Evolutionary conservation across 2,888 invertebrate species (phyloP).

Genomic region (Plebejus argus): DNA sequence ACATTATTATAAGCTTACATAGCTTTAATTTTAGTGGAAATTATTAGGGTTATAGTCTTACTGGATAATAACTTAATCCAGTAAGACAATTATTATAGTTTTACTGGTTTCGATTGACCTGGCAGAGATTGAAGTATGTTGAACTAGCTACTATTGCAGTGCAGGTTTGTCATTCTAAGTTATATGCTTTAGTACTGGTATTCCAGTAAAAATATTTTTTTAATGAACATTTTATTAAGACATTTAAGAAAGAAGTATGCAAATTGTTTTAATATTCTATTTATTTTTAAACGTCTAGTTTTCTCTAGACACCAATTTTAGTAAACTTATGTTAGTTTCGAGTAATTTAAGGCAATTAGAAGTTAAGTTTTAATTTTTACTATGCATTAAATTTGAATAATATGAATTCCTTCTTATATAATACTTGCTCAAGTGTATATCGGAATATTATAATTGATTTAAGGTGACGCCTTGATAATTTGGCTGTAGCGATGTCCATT

Average conservation of each 20-base stretch:
- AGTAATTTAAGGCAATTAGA: neutral
- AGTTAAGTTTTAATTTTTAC: slow-evolving; percentile 6
- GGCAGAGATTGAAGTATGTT: too few relatives aligned
- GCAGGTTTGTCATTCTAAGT: too few relatives aligned
- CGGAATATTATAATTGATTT: neutral
- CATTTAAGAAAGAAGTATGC: neutral
- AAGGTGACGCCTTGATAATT: too few relatives aligned
- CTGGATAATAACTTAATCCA: too few relatives aligned
- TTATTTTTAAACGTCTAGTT: neutral
- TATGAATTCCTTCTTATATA: neutral
- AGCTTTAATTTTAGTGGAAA: too few relatives aligned
- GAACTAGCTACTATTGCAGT: too few relatives aligned
- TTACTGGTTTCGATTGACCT: too few relatives aligned
- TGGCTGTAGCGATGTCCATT: too few relatives aligned
- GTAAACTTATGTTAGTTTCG: neutral
- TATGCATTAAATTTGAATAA: neutral
- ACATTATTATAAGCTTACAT: neutral
- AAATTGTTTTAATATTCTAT: neutral
- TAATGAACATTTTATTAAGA: neutral
- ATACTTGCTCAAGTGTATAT: neutral
- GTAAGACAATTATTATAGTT: too few relatives aligned
- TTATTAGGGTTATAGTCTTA: too few relatives aligned
- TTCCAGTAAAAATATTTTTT: neutral
- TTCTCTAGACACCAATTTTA: slow-evolving; percentile 13
- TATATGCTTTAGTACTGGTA: too few relatives aligned